Evolutionary conservation across 2,888 invertebrate genomes (phyloP).

Genomic region (Dermolepida albohirtum): DNA sequence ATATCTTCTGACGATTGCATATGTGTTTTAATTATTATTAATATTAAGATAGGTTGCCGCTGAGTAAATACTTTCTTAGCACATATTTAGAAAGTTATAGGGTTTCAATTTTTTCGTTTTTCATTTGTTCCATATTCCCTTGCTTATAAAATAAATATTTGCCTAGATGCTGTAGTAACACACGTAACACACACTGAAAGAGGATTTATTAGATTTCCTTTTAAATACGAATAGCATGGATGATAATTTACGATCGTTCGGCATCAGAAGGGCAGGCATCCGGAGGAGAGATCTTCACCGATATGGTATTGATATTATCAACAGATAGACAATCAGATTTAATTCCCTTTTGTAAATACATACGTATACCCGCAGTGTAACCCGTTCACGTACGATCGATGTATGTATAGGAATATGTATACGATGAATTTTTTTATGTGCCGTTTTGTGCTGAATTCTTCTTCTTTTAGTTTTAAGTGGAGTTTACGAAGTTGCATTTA

Average conservation of each 20-base stretch:
- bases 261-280: conserved; percentile 9
- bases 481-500: conserved; percentile 3
- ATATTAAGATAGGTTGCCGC: no score
- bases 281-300: conserved; percentile 20
- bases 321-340: conserved; percentile 39
- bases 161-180: neutral
- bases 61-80: no score
- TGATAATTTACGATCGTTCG: conserved; percentile 25
- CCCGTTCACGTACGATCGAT: no score
- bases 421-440: no score
- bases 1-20: no score
- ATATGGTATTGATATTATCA: conserved; percentile 42
- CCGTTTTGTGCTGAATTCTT: no score
- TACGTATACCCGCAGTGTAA: neutral
- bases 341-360: conserved; percentile 28
- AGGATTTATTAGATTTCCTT: conserved; percentile 30
- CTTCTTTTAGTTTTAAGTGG: no score
- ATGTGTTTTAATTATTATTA: no score
- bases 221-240: conserved; percentile 25
- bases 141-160: neutral
- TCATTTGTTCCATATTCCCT: no score
- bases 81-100: no score
- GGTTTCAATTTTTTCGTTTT: no score
- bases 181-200: conserved; percentile 1
- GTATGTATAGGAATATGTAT: no score